Evolutionary conservation across 2,113 vertebrate genomes (phyloP), one percentile per base, ranked within the genome.

Genomic region (Microtus montanus): DNA sequence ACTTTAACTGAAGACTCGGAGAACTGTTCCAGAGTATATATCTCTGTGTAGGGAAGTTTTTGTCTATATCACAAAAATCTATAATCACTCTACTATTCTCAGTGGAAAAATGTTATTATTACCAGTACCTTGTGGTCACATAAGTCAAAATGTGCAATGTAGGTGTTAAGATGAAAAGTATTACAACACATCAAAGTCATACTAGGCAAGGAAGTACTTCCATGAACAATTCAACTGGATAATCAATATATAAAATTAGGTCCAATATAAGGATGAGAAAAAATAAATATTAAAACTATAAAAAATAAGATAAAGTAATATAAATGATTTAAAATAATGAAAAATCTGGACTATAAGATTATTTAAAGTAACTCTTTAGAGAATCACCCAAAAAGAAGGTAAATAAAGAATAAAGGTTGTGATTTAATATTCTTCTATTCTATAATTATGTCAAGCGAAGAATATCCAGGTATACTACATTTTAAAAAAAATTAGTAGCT

Each of bases 1-100:
- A 91, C 66, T 77, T 91, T 91, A 91, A 91, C 79, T 3, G 41
- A 3, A 54, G 14, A 41, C 17, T 97, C 85, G 33, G 87, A 88
- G 90, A 89, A 35, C 3, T n/a, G 54, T 82, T 94, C 26, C 24
- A 47, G 58, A 92, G 41, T 26, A 38, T 78, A 86, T 2, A 89
- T 63, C 0, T 83, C 44, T n/a, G 66, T 35, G 5, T 20, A n/a
- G 5, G 64, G 13, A 33, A 84, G 22, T 13, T 71, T 95, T 90
- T 47, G 84, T 13, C 3, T 35, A 8, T 0, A 92, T n/a, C 71
- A 73, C 7, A 66, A 85, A 86, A 92, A 30, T 68, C 5, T 92
- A 3, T 44, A 61, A 66, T 68, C 20, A 38, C 61, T 78, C 14
- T 66, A 64, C 11, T 41, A 26, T 28, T 79, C 1, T 52, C 68